Evolutionary conservation across 1,140 invertebrate species (phyloP).

Genomic region (Chironomus striatipennis): DNA sequence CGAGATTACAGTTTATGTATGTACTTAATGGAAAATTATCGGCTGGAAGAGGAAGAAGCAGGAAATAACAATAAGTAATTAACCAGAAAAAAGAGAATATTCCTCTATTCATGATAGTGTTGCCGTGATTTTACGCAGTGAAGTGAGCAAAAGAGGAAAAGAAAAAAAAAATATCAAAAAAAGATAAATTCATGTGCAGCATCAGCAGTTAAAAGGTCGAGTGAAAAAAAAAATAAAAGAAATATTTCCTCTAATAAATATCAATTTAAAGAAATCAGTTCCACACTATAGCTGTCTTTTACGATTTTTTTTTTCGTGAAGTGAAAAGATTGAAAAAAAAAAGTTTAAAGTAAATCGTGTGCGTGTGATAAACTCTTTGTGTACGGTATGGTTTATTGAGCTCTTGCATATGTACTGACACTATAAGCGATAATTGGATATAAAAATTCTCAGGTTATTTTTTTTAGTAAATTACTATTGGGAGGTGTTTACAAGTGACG

Average conservation of each 20-base stretch:
- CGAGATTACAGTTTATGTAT: neutral
- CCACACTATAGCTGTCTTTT: too few species aligned
- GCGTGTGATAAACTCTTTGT: neutral
- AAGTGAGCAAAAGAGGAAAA: too few species aligned
- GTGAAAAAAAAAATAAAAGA: neutral
- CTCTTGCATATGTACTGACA: too few species aligned
- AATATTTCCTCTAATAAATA: neutral
- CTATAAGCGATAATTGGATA: too few species aligned
- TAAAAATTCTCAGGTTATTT: too few species aligned
- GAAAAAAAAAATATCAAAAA: neutral
- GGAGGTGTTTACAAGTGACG: too few species aligned
- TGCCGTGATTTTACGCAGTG: too few species aligned
- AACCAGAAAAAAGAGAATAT: neutral
- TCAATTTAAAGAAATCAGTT: constrained; percentile 3
- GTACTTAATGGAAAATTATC: constrained; percentile 8
- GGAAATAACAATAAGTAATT: constrained; percentile 14
- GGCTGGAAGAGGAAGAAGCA: neutral
- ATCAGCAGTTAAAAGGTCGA: constrained; percentile 10
- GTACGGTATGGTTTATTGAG: too few species aligned
- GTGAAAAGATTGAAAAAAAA: neutral
- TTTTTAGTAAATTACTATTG: too few species aligned
- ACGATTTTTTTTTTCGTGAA: too few species aligned
- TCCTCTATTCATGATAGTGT: neutral
- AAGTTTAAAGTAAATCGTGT: neutral
- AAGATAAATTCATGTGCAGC: neutral